Evolutionary conservation across 2,888 invertebrate genomes (phyloP), one percentile per base, ranked within the genome.

Genomic region (Lithophane leautieri): DNA sequence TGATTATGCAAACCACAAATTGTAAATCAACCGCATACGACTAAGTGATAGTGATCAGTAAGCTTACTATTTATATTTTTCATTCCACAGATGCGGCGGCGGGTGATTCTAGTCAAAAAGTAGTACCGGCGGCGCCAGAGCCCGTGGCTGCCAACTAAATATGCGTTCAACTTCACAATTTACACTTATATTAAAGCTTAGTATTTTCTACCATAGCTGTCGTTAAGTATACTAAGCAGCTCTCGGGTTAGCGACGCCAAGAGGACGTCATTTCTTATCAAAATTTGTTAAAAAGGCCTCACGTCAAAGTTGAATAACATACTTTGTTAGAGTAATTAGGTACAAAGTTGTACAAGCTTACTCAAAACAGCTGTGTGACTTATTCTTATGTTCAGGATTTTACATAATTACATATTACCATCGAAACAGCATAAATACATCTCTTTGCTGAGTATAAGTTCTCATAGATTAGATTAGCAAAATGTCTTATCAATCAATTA

Each of bases 111-210:
- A 95, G 95, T 93, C 94, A 93, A 89, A 91, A 86, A 84, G 86
- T 84, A 61, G 63, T 71, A n/a, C 66, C 78, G 67, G 76, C 89
- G 22, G 89, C 81, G 69, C 83, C 91, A 6, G 94, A 91, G 78
- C 84, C 92, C 34, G 93, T 93, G 78, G 92, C 92, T 68, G 94
- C 94, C 80, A 94, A 95, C 91, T 96, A 95, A 91, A 89, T 22
- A 72, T 78, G 73, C 81, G 80, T 73, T 70, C 77, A 79, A 56
- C 81, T 86, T 85, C 86, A 88, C 86, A 86, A 83, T 77, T 77
- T 77, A 76, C 77, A 71, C 77, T 77, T 77, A 69, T 77, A 77
- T 80, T 80, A 84, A 89, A 87, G 90, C 92, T 92, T 93, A 93
- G 87, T 92, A 90, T 94, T 94, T 94, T 93, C 88, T 94, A 93